These are phyloP conservation scores for Cremastinae sp. DNA, from an alignment of 2,888 invertebrate genomes.

Conservation along the genomic window DNA sequence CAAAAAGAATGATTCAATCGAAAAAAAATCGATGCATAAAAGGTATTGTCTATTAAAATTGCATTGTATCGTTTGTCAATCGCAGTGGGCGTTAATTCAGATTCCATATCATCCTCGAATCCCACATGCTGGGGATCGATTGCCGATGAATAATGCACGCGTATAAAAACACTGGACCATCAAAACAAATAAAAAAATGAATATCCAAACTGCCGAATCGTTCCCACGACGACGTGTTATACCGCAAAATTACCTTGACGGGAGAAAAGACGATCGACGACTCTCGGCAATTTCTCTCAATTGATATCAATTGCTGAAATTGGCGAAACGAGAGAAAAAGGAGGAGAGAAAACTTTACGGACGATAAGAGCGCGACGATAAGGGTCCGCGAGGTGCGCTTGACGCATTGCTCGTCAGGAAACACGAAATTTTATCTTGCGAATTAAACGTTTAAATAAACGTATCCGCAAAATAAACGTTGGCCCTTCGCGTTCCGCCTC, in stretches of 20 bases:
- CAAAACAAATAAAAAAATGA: not conserved
- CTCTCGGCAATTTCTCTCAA: conserved; percentile 53
- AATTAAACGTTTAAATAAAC: conserved; percentile 40
- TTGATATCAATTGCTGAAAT: conserved; percentile 59
- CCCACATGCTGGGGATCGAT: conserved; percentile 22
- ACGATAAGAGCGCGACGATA: not conserved
- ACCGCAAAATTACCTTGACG: conserved; percentile 39
- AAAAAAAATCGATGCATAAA: no score
- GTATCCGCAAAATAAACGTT: conserved; percentile 33
- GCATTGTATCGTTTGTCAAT: conserved; percentile 13
- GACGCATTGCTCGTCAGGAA: conserved; percentile 19
- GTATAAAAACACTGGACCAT: conserved; percentile 8
- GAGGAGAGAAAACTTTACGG: conserved; percentile 17
- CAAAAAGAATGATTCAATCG: no score
- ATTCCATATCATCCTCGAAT: conserved; percentile 12
- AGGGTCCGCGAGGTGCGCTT: conserved; percentile 16
- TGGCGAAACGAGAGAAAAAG: conserved; percentile 38
- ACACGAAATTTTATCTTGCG: conserved; percentile 16
- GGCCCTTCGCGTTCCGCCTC: conserved; percentile 34
- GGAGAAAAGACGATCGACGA: conserved; percentile 29
- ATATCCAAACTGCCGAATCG: not conserved
- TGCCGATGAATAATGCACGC: not conserved
- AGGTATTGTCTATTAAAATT: no score
- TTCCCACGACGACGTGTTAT: conserved; percentile 10
- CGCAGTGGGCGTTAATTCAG: conserved; percentile 37